phyloP scores from a whole-genome alignment of 2,888 invertebrate genomes.

The Drosophila nr. perissopoda region DNA sequence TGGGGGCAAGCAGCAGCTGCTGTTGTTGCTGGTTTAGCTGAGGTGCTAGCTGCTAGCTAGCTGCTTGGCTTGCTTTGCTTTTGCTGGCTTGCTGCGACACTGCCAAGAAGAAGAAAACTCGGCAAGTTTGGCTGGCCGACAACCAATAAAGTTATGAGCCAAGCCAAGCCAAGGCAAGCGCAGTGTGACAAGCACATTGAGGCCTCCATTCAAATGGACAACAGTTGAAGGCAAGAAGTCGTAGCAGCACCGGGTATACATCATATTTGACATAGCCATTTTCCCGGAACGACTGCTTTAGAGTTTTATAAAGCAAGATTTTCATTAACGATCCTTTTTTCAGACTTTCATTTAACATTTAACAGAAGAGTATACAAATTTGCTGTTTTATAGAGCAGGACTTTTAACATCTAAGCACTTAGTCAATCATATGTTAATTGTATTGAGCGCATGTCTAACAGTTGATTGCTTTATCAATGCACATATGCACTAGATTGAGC shows the following conservation, averaged over 20 bases:
- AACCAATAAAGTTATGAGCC: slow-evolving; percentile 67
- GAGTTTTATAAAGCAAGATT: neutral
- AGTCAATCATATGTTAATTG: neutral
- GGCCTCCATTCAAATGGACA: slow-evolving; percentile 25
- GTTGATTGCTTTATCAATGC: neutral
- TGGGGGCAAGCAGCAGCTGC: slow-evolving; percentile 50
- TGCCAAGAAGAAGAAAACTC: slow-evolving; percentile 70
- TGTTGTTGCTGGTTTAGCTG: slow-evolving; percentile 12
- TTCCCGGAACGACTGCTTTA: neutral
- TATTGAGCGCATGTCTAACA: neutral
- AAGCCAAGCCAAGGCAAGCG: neutral
- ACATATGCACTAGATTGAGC: neutral
- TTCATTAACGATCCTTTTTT: neutral
- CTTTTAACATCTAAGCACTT: neutral
- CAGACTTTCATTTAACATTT: neutral
- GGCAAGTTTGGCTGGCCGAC: slow-evolving; percentile 65
- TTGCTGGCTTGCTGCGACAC: slow-evolving; percentile 51
- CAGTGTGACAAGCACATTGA: slow-evolving; percentile 27
- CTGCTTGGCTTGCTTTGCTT: slow-evolving; percentile 29
- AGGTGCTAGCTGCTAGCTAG: slow-evolving; percentile 41
- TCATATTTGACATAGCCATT: neutral
- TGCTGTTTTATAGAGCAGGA: neutral
- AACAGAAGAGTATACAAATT: neutral
- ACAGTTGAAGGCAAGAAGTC: slow-evolving; percentile 5
- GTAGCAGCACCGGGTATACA: neutral